A percentile compares a stretch with the other conserved stretches of the same genome.
These are phyloP conservation scores for Hemithea aestivaria DNA, from an alignment of 2,888 invertebrate species.

Conservation along the genomic window DNA sequence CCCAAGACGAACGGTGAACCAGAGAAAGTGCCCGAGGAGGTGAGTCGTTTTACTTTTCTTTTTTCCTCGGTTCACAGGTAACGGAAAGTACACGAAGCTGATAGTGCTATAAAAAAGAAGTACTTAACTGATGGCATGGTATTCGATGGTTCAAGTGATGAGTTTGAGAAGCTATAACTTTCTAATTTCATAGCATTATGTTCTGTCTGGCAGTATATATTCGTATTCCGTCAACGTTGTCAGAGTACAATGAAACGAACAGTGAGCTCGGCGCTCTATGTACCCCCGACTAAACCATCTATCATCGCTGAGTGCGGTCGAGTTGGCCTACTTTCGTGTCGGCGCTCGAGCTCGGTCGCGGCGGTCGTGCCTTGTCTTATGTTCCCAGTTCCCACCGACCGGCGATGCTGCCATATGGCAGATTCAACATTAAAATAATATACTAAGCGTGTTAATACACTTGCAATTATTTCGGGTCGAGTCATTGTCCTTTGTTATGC, in stretches of 20 bases:
- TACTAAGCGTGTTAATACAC: too few species aligned
- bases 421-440: slow-evolving; percentile 20
- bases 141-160: slow-evolving; percentile 17
- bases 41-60: slow-evolving; percentile 52
- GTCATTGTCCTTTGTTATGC: slow-evolving; percentile 49
- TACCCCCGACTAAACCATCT: slow-evolving; percentile 36
- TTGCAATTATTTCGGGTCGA: slow-evolving; percentile 33
- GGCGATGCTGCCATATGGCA: slow-evolving; percentile 19
- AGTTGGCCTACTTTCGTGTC: slow-evolving; percentile 47
- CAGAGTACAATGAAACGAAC: slow-evolving; percentile 36
- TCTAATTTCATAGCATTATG: slow-evolving; percentile 38
- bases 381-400: slow-evolving; percentile 20
- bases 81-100: slow-evolving; percentile 10
- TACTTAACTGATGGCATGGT: slow-evolving; percentile 5
- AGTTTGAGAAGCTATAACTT: slow-evolving; percentile 43
- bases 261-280: slow-evolving; percentile 19
- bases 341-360: slow-evolving; percentile 4
- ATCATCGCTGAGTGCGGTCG: slow-evolving; percentile 30
- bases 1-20: slow-evolving; percentile 80
- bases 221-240: slow-evolving; percentile 44
- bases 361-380: slow-evolving; percentile 6
- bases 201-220: slow-evolving; percentile 25
- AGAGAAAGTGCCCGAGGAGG: slow-evolving; percentile 83
- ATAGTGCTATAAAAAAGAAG: slow-evolving; percentile 7
- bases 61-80: slow-evolving; percentile 11